Evolutionary conservation across 2,888 invertebrate species (phyloP).

Genomic region (Lepidonotus clava): DNA sequence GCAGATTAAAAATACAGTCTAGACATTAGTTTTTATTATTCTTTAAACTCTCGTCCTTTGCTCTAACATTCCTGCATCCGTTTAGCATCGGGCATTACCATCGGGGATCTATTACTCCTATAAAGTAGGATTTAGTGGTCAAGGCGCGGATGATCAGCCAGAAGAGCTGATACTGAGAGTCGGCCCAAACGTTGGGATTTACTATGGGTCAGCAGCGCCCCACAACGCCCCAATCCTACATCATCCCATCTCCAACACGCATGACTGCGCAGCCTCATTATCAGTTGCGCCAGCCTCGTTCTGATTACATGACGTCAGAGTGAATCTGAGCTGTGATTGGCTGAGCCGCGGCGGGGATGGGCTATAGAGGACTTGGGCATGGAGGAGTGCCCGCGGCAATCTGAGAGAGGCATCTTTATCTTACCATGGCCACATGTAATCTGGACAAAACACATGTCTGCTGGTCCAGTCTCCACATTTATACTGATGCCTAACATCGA

Average conservation of each 20-base stretch:
- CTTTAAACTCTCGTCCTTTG: too few species aligned
- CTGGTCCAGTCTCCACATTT: not conserved
- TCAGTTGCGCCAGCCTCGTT: slow-evolving; percentile 39
- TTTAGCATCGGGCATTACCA: not conserved
- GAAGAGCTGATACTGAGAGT: slow-evolving; percentile 28
- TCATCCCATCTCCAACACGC: slow-evolving; percentile 43
- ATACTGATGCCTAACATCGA: not conserved
- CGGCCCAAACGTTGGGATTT: slow-evolving; percentile 18
- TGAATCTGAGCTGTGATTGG: not conserved
- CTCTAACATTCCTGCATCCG: not conserved
- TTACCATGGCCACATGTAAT: slow-evolving; percentile 13
- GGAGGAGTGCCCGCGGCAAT: not conserved
- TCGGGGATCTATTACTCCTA: slow-evolving; percentile 10
- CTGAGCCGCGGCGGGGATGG: not conserved
- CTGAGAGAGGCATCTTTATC: slow-evolving; percentile 30
- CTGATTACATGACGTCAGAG: slow-evolving; percentile 1
- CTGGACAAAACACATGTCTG: slow-evolving; percentile 21
- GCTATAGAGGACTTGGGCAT: not conserved
- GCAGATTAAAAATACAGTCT: too few species aligned
- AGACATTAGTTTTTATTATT: too few species aligned
- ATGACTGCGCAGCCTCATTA: slow-evolving; percentile 43
- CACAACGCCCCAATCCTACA: slow-evolving; percentile 11
- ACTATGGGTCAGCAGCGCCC: slow-evolving; percentile 16
- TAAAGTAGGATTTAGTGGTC: slow-evolving; percentile 24
- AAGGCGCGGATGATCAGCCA: not conserved